Evolutionary conservation across 2,797 vertebrate species (phyloP).

Genomic region (Phoeniculus purpureus): DNA sequence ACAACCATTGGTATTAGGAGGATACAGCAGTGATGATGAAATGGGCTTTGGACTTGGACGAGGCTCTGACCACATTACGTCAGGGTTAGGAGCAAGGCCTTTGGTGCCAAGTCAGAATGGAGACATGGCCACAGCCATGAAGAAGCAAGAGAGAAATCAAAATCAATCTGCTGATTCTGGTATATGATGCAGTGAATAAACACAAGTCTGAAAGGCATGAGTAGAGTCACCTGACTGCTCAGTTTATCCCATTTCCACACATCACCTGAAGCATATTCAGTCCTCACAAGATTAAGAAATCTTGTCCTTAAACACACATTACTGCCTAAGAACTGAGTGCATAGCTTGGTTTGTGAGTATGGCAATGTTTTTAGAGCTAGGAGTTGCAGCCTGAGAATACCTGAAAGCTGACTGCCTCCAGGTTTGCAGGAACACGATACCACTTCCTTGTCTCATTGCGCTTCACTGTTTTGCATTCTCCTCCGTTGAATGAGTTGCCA

Average conservation of each 20-base stretch:
- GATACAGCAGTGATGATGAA: background rate
- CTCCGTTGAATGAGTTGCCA: slow-evolving; percentile 88
- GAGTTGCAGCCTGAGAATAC: slow-evolving; percentile 64
- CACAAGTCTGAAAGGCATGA: background rate
- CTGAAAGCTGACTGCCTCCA: slow-evolving; percentile 86
- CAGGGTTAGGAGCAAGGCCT: background rate
- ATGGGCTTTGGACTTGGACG: background rate
- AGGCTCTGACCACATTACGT: background rate
- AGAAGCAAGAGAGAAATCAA: background rate
- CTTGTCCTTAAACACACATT: background rate
- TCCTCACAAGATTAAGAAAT: background rate
- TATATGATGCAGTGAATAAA: background rate
- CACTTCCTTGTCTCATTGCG: slow-evolving; percentile 74
- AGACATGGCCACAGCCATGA: background rate
- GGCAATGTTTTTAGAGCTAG: background rate
- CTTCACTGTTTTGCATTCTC: slow-evolving; percentile 77
- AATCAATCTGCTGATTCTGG: background rate
- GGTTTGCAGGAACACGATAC: slow-evolving; percentile 87
- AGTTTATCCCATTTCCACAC: background rate
- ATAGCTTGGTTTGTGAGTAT: background rate
- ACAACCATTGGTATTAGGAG: background rate
- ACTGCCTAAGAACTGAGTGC: background rate
- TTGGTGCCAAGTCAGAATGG: background rate
- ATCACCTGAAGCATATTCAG: background rate
- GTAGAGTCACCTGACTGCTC: background rate